phyloP scores from a whole-genome alignment of 1,140 invertebrate genomes.

The Dufourea novaeangliae region DNA sequence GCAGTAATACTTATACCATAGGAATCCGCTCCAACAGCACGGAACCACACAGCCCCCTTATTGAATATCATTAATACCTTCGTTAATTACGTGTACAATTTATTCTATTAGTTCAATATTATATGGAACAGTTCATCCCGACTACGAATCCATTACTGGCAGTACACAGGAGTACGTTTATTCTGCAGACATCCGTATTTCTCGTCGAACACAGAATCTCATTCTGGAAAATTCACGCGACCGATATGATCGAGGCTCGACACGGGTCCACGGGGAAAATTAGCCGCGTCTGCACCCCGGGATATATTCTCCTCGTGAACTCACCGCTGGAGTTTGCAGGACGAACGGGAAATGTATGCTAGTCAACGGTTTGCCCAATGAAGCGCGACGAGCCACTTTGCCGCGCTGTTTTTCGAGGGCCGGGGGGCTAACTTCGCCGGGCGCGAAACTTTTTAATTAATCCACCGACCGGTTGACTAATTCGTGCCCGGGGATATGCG shows the following conservation, averaged over 20 bases:
- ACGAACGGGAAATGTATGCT: slow-evolving; percentile 10
- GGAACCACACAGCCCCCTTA: too few relatives aligned
- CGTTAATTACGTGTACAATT: too few relatives aligned
- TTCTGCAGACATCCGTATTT: too few relatives aligned
- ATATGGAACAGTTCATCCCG: too few relatives aligned
- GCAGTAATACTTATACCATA: too few relatives aligned
- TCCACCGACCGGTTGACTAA: slow-evolving; percentile 24
- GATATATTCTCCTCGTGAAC: neutral
- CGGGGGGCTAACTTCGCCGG: slow-evolving; percentile 34
- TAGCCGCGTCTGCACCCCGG: neutral
- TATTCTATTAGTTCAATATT: too few relatives aligned
- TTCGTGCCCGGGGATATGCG: neutral
- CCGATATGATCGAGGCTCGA: too few relatives aligned
- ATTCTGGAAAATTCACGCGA: neutral
- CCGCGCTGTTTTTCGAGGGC: slow-evolving; percentile 3
- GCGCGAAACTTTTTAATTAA: slow-evolving; percentile 53
- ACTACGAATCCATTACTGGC: too few relatives aligned
- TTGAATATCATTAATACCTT: too few relatives aligned
- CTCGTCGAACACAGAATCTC: too few relatives aligned
- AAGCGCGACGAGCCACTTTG: neutral
- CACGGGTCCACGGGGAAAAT: neutral
- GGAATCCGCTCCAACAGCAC: too few relatives aligned
- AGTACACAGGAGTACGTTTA: too few relatives aligned
- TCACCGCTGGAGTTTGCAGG: neutral
- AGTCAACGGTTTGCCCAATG: neutral